A percentile compares a stretch with the other conserved stretches of the same genome.
Conservation (phyloP, 2,888 invertebrate species). For the Seira ritae region DNA sequence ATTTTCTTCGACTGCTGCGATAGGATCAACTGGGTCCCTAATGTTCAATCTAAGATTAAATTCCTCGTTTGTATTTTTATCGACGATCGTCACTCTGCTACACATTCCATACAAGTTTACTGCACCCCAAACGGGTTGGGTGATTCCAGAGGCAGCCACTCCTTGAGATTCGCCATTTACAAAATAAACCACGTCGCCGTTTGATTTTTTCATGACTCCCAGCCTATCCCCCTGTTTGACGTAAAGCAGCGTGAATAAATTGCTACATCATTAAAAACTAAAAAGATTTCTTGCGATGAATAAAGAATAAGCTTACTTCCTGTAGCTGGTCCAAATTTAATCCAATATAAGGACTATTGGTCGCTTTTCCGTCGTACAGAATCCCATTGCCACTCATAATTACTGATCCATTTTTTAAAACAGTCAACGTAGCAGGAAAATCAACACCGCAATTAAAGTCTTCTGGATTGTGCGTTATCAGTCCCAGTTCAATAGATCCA, state of each 20-base stretch:
- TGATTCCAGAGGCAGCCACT: conserved; percentile 89
- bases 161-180: conserved; percentile 96
- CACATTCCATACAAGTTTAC: conserved; percentile 97
- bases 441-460: conserved; percentile 80
- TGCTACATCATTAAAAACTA: conserved; percentile 2
- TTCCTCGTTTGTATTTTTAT: conserved; percentile 86
- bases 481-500: conserved; percentile 78
- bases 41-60: conserved; percentile 80
- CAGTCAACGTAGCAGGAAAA: conserved; percentile 98
- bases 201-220: conserved; percentile 90
- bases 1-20: conserved; percentile 60
- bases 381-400: conserved; percentile 97
- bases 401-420: conserved; percentile 92
- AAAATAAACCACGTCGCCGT: conserved; percentile 92
- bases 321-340: conserved; percentile 93
- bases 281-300: neutral
- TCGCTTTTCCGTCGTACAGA: conserved; percentile 96
- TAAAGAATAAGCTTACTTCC: conserved; percentile 73
- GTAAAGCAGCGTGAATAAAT: conserved; percentile 15
- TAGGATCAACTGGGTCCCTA: conserved; percentile 65
- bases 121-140: conserved; percentile 92
- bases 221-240: conserved; percentile 85
- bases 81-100: conserved; percentile 91
- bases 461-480: conserved; percentile 94
- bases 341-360: conserved; percentile 92